Base-by-base conservation (phyloP, 2,888 invertebrate species). In the Griposia aprilina region DNA sequence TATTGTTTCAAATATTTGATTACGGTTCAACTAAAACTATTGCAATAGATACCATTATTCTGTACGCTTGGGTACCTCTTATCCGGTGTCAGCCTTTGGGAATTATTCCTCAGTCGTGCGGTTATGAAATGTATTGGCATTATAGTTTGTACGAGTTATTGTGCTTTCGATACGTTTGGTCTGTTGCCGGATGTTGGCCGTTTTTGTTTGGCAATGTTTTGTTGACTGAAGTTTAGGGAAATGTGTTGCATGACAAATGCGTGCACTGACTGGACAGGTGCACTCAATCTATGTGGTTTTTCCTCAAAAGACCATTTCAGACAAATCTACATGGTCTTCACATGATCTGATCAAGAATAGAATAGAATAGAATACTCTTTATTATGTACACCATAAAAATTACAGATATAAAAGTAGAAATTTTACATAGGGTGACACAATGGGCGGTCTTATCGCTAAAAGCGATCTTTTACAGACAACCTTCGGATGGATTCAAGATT, bases 51-150 rank as follows among this genome's bases (percentile, higher is more conserved):
- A 57, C 72, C 72, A 77, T 59, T 78, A 78, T 50, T 81, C 30
- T 66, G 70, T 78, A 78, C 83, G 76, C 63, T 84, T 79, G 78
- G 78, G 76, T 87, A 82, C 76, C n/a, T 45, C 60, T 68, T 79
- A 74, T 89, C 88, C 88, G 88, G 76, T 78, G n/a, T 71, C 15
- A 62, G 77, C 80, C 80, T 82, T 86, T 84, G 81, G 84, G 81
- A 84, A 84, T 87, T 87, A 84, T 68, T 66, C 45, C 70, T 81
- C 59, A 78, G 71, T 65, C 84, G 78, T 50, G 41, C 62, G 59
- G 74, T 87, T 87, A 80, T 82, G 83, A 84, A 83, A 87, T 69
- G 30, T 74, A 83, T 78, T 74, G 62, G 23, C 20, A 60, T 62
- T 81, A 76, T 70, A 57, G 15, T 73, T 69, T 68, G 63, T 67